A percentile compares a stretch with the other conserved stretches of the same genome.
Conservation (phyloP, 2,888 invertebrate species). For the Morpho deidamia region DNA sequence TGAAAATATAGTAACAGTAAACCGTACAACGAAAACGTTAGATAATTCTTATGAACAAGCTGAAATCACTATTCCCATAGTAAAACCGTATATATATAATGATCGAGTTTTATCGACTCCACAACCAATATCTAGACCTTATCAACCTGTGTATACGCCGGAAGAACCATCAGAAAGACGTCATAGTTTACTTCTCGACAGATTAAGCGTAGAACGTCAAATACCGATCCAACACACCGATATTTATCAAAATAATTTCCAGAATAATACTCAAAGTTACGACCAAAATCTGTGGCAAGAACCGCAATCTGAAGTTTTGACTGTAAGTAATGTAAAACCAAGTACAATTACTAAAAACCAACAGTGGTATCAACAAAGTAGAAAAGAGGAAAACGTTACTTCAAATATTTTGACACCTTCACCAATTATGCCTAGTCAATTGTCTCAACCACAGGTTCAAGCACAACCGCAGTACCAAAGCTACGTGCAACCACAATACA, state of each 20-base stretch:
- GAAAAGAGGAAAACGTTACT: slow-evolving; percentile 47
- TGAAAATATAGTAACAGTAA: slow-evolving; percentile 68
- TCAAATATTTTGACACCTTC: slow-evolving; percentile 47
- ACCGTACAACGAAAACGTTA: slow-evolving; percentile 63
- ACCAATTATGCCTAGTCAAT: slow-evolving; percentile 34
- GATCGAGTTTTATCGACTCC: slow-evolving; percentile 53
- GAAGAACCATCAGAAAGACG: slow-evolving; percentile 57
- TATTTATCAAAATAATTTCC: slow-evolving; percentile 52
- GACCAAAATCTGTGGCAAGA: slow-evolving; percentile 59
- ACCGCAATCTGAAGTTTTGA: slow-evolving; percentile 64
- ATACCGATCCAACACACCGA: slow-evolving; percentile 45
- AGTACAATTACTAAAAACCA: slow-evolving; percentile 61
- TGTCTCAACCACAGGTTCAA: slow-evolving; percentile 29
- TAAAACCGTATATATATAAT: slow-evolving; percentile 47
- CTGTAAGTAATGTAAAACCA: slow-evolving; percentile 66
- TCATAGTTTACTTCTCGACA: slow-evolving; percentile 62
- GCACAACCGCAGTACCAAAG: slow-evolving; percentile 23
- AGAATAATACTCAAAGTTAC: slow-evolving; percentile 43
- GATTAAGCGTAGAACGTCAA: slow-evolving; percentile 66
- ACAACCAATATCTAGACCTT: slow-evolving; percentile 43
- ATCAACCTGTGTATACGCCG: slow-evolving; percentile 52
- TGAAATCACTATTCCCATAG: slow-evolving; percentile 42
- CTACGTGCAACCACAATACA: slow-evolving; percentile 22
- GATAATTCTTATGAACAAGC: slow-evolving; percentile 57
- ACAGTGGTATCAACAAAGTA: slow-evolving; percentile 64